Evolutionary conservation across 2,888 invertebrate genomes (phyloP).

Genomic region (Drosophila melanosoma): DNA sequence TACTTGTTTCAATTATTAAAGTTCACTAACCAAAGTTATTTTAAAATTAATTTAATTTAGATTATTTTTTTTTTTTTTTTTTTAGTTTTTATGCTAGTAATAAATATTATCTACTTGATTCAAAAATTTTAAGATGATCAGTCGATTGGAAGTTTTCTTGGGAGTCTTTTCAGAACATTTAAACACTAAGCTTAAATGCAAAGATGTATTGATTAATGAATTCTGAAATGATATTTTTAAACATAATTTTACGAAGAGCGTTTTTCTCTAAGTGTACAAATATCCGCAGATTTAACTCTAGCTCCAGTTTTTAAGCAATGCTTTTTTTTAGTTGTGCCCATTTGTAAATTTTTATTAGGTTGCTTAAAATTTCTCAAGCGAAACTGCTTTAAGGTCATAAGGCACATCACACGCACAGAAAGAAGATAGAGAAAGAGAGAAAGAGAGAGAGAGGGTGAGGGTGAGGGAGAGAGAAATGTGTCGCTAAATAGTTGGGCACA

Average conservation of each 20-base stretch:
- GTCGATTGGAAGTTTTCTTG: background rate
- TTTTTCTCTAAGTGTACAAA: slow-evolving; percentile 8
- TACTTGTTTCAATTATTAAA: too few species aligned
- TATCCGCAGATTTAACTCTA: slow-evolving; percentile 8
- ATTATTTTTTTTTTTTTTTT: too few species aligned
- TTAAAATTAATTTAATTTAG: too few species aligned
- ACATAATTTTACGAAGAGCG: background rate
- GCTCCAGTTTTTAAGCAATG: slow-evolving; percentile 25
- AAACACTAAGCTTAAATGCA: background rate
- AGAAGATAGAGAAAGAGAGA: background rate
- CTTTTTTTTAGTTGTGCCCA: slow-evolving; percentile 32
- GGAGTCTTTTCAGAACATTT: too few species aligned
- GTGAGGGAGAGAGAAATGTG: slow-evolving; percentile 4
- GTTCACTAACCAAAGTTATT: too few species aligned
- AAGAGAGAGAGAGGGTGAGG: background rate
- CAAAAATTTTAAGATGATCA: background rate
- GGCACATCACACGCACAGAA: slow-evolving; percentile 45
- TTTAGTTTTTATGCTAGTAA: background rate
- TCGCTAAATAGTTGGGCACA: slow-evolving; percentile 54
- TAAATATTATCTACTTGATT: background rate
- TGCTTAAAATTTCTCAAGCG: slow-evolving; percentile 71
- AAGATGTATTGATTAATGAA: background rate
- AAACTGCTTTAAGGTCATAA: slow-evolving; percentile 73
- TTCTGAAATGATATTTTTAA: too few species aligned
- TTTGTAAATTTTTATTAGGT: slow-evolving; percentile 55